These are phyloP conservation scores for Callitettix versicolor DNA, from an alignment of 1,140 invertebrate species.

Conservation along the genomic window DNA sequence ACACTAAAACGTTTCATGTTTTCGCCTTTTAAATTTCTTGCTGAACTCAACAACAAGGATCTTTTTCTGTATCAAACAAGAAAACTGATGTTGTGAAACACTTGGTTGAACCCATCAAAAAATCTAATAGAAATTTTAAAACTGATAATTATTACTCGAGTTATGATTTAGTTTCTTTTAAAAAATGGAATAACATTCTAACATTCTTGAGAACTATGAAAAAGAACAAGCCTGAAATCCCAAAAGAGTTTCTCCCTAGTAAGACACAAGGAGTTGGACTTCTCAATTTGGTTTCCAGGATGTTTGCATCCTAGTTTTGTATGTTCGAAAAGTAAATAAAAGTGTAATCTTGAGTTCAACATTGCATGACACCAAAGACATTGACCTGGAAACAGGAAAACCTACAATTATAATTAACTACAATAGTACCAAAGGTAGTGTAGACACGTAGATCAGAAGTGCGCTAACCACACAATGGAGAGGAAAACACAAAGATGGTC, in stretches of 20 bases:
- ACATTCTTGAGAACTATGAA: constrained; percentile 26
- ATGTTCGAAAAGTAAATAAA: constrained; percentile 22
- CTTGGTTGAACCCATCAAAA: neutral
- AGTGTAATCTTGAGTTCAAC: constrained; percentile 27
- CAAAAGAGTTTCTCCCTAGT: constrained; percentile 20
- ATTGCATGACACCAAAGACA: constrained; percentile 26
- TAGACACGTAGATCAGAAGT: no score
- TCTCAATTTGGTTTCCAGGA: constrained; percentile 15
- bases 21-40: neutral
- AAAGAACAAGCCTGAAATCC: constrained; percentile 28
- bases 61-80: neutral
- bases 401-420: constrained; percentile 26
- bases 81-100: constrained; percentile 1
- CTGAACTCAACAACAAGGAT: neutral
- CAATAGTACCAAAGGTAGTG: constrained; percentile 28
- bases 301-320: constrained; percentile 15
- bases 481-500: constrained; percentile 26
- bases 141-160: constrained; percentile 29
- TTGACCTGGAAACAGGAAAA: constrained; percentile 21
- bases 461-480: constrained; percentile 22
- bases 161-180: constrained; percentile 17
- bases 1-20: constrained; percentile 17
- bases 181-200: constrained; percentile 24
- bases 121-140: constrained; percentile 28
- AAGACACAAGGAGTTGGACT: constrained; percentile 9